These are phyloP conservation scores for Wiebesia pumilae DNA, from an alignment of 1,140 invertebrate genomes.

Conservation along the genomic window DNA sequence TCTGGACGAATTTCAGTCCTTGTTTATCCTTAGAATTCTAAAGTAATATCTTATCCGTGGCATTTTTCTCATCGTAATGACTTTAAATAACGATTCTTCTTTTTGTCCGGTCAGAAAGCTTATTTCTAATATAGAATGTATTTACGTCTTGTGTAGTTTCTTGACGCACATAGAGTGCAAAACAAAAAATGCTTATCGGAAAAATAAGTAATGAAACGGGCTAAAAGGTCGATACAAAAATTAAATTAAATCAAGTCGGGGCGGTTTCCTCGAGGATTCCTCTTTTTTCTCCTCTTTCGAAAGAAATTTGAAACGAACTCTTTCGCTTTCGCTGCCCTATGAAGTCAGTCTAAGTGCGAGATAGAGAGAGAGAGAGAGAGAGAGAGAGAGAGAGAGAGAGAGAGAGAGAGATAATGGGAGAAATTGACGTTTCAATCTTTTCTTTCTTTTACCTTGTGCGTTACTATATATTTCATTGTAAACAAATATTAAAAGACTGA, in stretches of 20 bases:
- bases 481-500: background rate
- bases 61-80: background rate
- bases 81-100: background rate
- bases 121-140: background rate
- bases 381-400: too few relatives aligned
- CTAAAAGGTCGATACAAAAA: conserved; percentile 41
- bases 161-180: background rate
- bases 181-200: background rate
- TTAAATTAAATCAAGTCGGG: conserved; percentile 24
- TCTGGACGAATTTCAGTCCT: background rate
- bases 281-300: background rate
- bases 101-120: background rate
- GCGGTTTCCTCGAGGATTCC: conserved; percentile 31
- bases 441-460: background rate
- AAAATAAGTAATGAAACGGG: conserved; percentile 44
- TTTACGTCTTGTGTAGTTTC: background rate
- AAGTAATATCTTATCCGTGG: conserved; percentile 31
- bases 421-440: conserved; percentile 27
- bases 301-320: conserved; percentile 45
- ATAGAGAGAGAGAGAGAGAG: too few relatives aligned
- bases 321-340: background rate
- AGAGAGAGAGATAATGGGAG: too few relatives aligned
- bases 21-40: conserved; percentile 21
- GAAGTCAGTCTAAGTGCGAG: background rate
- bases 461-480: conserved; percentile 10